Evolutionary conservation across 2,797 vertebrate species (phyloP), one percentile per base, ranked within the genome.

Genomic region (Arrhamphus sclerolepis): DNA sequence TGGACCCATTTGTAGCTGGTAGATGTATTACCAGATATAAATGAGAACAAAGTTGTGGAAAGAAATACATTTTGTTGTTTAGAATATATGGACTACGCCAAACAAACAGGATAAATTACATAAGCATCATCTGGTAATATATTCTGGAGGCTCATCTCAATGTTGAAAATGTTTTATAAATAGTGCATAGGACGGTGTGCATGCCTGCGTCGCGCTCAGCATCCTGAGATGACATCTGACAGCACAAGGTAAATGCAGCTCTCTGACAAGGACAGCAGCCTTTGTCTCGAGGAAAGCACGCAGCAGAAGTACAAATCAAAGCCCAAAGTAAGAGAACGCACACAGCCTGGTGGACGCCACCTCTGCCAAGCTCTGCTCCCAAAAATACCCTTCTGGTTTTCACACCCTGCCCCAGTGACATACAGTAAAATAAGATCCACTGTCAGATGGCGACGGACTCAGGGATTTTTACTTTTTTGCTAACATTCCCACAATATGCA

Each of bases 221-320:
- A 21, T 58, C 31, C 70, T 64, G 18, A 44, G 72, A 70, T 64
- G 66, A 69, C 78, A 75, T 66, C 58, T 84, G 74, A 80, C 81
- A 77, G 74, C 57, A 49, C 63, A 77, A 73, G 70, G 71, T 82
- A 76, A 75, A 70, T 17, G 63, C 28, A 52, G 19, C 62, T 66
- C 56, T 57, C 49, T 49, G 70, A 75, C 34, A n/a, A 62, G 53
- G 28, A 43, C 56, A 62, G 34, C 59, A 57, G 58, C 56, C 46
- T 64, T 62, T 20, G 29, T 77, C 61, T 71, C 10, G 31, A 6
- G 70, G 73, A 81, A 68, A 42, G 56, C 10, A 17, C 72, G 57
- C 68, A 66, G 56, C 62, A 38, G 62, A 50, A 18, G 22, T 34
- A 52, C 53, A 72, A 63, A 8, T 2, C 31, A 11, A 11, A 34